Conservation (phyloP, 2,888 invertebrate species). For the Drosophila seclusa region DNA sequence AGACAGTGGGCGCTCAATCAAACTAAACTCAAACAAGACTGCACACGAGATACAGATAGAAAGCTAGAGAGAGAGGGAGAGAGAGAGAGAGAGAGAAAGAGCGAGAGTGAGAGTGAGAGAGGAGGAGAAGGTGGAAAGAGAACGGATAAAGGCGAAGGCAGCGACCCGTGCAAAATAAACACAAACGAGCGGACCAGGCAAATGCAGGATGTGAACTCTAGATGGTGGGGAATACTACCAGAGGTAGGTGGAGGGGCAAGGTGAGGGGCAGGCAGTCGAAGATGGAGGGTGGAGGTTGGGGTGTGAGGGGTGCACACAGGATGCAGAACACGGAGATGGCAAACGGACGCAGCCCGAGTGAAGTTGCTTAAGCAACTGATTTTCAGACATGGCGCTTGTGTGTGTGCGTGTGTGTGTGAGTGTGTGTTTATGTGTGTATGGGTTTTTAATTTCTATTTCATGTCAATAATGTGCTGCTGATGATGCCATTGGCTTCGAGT, state of each 20-base stretch:
- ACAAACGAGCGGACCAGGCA: constrained; percentile 49
- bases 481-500: constrained; percentile 40
- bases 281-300: neutral
- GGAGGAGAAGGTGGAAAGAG: neutral
- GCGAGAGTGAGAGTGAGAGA: neutral
- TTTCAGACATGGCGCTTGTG: constrained; percentile 50
- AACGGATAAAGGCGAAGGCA: constrained; percentile 59
- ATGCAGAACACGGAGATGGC: constrained; percentile 44
- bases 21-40: constrained; percentile 72
- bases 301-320: constrained; percentile 10
- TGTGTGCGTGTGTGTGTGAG: neutral
- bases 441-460: constrained; percentile 62
- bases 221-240: neutral
- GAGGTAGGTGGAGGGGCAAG: neutral
- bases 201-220: constrained; percentile 43
- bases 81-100: neutral
- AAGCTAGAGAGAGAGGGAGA: neutral
- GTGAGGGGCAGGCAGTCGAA: neutral
- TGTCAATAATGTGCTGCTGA: constrained; percentile 60
- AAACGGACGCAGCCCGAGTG: constrained; percentile 42
- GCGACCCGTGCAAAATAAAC: constrained; percentile 77
- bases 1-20: constrained; percentile 72
- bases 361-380: constrained; percentile 76
- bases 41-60: constrained; percentile 7
- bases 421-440: constrained; percentile 19